These are phyloP conservation scores for Drosophila quadrilineata DNA, from an alignment of 1,140 invertebrate species.

Conservation along the genomic window DNA sequence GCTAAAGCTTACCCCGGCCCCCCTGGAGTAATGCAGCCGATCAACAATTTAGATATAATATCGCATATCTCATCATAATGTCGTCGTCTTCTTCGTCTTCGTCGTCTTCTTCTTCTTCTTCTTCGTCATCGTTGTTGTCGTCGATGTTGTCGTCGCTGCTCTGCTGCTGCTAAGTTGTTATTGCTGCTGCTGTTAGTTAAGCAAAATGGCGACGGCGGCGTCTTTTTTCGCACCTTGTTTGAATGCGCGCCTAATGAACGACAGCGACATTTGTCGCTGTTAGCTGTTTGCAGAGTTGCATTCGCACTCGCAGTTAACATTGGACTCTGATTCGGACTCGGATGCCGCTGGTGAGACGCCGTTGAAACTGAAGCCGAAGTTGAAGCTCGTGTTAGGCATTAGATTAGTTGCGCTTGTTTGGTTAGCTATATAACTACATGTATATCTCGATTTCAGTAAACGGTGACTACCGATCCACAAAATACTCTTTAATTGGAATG, in stretches of 20 bases:
- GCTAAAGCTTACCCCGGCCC: constrained; percentile 36
- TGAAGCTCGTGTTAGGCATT: too few species aligned
- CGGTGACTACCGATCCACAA: too few species aligned
- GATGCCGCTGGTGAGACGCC: too few species aligned
- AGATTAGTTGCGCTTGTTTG: too few species aligned
- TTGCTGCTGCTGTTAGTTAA: not conserved
- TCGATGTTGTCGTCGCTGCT: not conserved
- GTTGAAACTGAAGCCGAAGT: too few species aligned
- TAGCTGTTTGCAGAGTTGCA: constrained; percentile 35
- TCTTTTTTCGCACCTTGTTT: constrained; percentile 80
- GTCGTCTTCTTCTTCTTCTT: constrained; percentile 1
- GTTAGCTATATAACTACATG: too few species aligned
- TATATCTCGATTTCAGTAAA: too few species aligned
- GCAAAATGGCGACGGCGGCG: constrained; percentile 63
- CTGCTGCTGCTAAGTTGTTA: not conserved
- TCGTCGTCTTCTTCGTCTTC: constrained; percentile 37
- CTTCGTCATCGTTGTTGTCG: constrained; percentile 13
- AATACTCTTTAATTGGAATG: too few species aligned
- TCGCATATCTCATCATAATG: constrained; percentile 80
- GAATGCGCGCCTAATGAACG: constrained; percentile 75
- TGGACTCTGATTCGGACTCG: too few species aligned
- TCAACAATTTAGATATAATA: constrained; percentile 80
- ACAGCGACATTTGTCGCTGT: constrained; percentile 67
- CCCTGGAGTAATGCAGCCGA: constrained; percentile 60
- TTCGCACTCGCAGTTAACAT: constrained; percentile 17